Evolutionary conservation across 2,113 vertebrate species (phyloP), one percentile per base, ranked within the genome.

Genomic region (Sylvilagus bachmani): DNA sequence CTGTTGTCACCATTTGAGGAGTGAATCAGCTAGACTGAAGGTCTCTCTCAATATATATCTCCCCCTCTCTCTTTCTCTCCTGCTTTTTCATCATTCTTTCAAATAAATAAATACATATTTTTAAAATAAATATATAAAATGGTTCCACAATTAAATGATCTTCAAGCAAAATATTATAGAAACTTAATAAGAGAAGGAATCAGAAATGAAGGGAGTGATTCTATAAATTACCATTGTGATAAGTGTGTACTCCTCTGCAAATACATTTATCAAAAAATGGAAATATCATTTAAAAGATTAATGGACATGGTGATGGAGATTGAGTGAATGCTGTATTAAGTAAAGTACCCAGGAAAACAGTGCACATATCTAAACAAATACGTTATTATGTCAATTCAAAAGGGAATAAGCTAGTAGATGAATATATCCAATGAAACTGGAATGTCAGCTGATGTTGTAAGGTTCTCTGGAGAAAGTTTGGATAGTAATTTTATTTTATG

Each of bases 121-220:
- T 44, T 6, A 44, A 44, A 44, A 44, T 44, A 44, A 44, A 44
- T 44, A 44, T 44, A 88, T 3, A 75, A 74, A 74, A 62, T 33
- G 0, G 0, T 74, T 1, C 27, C 67, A 14, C 2, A 62, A 82
- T 62, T 73, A 61, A 61, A 1, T 49, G 10, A 38, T 0, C 2
- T 19, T 61, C 36, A 61, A 82, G 81, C 4, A 66, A 75, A 81
- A 21, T 64, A 73, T n/a, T 29, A 29, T n/a, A 87, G 14, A 87
- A 87, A 66, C 10, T 64, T 64, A 22, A 19, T 80, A 73, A 55
- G 29, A 25, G 36, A 53, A 67, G 61, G 87, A 22, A n/a, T 3
- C 44, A 36, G 4, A 10, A 74, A 71, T 25, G 22, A 83, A 74
- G 64, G 75, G 4, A 80, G 14, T 81, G 27, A 69, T 75, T 93